A percentile compares a stretch with the other conserved stretches of the same genome.
These are phyloP conservation scores for Drosophila crucigera DNA, from an alignment of 2,888 invertebrate species.

Conservation along the genomic window DNA sequence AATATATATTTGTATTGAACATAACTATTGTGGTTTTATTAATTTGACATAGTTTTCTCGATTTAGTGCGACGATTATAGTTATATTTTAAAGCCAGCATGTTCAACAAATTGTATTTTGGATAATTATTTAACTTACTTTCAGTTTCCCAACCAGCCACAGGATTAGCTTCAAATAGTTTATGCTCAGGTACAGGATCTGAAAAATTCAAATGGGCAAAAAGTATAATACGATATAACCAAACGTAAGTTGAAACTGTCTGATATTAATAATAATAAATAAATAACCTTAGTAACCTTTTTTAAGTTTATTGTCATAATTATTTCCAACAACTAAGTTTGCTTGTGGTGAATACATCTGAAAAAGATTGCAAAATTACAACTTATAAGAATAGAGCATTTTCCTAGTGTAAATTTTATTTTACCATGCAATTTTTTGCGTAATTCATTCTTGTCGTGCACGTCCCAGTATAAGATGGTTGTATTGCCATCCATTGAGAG, in stretches of 20 bases:
- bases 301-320: constrained; percentile 36
- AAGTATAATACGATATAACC: background rate
- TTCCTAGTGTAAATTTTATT: background rate
- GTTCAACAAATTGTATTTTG: background rate
- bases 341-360: constrained; percentile 46
- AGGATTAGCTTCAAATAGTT: constrained; percentile 40
- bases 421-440: constrained; percentile 53
- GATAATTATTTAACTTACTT: constrained; percentile 23
- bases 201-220: background rate
- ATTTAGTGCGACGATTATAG: background rate
- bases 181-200: constrained; percentile 41
- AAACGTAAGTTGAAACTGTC: background rate
- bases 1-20: constrained; percentile 3
- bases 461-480: constrained; percentile 38
- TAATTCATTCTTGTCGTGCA: constrained; percentile 43
- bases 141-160: constrained; percentile 42
- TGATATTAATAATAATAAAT: background rate
- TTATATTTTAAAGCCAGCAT: background rate
- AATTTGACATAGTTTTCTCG: background rate
- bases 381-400: background rate
- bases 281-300: constrained; percentile 26
- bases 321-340: constrained; percentile 30
- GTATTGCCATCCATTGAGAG: constrained; percentile 57
- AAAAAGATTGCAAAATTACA: background rate
- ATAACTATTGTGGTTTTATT: constrained; percentile 12